Conservation (phyloP, 2,888 invertebrate genomes). For the Hedya salicella region DNA sequence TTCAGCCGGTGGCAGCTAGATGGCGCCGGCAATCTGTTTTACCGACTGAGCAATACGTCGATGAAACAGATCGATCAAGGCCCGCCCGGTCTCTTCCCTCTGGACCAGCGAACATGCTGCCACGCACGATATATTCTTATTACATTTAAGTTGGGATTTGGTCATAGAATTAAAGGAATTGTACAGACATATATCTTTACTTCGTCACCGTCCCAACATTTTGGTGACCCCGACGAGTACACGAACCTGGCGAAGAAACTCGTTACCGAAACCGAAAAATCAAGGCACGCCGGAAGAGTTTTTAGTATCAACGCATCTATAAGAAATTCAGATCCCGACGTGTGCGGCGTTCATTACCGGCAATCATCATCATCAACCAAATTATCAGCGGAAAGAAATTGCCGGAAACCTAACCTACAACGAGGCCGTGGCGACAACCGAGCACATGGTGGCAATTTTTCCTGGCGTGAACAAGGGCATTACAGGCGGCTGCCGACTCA, state of each 20-base stretch:
- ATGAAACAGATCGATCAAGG: too few relatives aligned
- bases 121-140: too few relatives aligned
- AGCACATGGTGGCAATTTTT: neutral
- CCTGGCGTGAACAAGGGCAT: neutral
- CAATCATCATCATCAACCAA: neutral
- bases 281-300: neutral
- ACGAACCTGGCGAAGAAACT: neutral
- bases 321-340: too few relatives aligned
- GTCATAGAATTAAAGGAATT: neutral
- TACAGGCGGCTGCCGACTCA: neutral
- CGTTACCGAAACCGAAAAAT: neutral
- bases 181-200: neutral
- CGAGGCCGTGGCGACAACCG: constrained; percentile 1
- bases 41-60: too few relatives aligned
- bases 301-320: neutral
- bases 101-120: too few relatives aligned
- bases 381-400: neutral
- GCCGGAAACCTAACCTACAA: constrained; percentile 5
- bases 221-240: neutral
- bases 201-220: constrained; percentile 1
- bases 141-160: neutral
- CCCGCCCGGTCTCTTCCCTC: too few relatives aligned
- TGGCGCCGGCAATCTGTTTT: too few relatives aligned
- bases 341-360: neutral
- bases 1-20: too few relatives aligned